Conservation (phyloP, 53 echinoderm and acorn worm species). For the Astropecten irregularis region DNA sequence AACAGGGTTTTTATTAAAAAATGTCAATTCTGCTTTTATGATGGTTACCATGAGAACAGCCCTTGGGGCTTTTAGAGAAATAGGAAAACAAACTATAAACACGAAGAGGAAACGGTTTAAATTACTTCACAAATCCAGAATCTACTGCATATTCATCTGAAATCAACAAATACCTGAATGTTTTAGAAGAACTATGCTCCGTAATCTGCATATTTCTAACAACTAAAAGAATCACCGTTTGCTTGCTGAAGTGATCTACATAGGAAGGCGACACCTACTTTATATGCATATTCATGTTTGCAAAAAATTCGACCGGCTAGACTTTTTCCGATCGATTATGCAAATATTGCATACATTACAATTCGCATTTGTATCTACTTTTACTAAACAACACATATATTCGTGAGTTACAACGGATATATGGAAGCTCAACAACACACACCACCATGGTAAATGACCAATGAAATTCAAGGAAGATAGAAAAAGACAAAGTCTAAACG, state of each 20-base stretch:
- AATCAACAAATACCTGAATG: constrained; percentile 52
- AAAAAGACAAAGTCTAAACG: background rate
- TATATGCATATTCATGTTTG: constrained; percentile 58
- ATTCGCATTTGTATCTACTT: constrained; percentile 38
- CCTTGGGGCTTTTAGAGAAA: no score
- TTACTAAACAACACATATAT: background rate
- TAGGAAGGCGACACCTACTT: constrained; percentile 23
- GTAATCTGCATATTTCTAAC: constrained; percentile 45
- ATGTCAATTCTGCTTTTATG: no score
- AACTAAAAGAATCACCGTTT: constrained; percentile 39
- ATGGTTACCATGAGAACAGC: no score
- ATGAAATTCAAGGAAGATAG: constrained; percentile 28
- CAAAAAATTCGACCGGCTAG: constrained; percentile 11
- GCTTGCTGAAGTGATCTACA: constrained; percentile 33
- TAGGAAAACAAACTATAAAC: no score
- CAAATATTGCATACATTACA: constrained; percentile 48
- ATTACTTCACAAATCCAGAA: background rate
- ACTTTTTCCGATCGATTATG: background rate
- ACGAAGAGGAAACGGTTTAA: background rate
- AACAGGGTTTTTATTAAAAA: background rate
- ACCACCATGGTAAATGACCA: constrained; percentile 16
- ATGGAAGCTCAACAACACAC: constrained; percentile 38
- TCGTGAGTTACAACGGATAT: background rate
- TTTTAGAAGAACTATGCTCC: background rate
- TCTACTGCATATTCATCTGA: constrained; percentile 44